Base-by-base conservation (phyloP, 1,140 invertebrate genomes). In the Platorchestia sp. region DNA sequence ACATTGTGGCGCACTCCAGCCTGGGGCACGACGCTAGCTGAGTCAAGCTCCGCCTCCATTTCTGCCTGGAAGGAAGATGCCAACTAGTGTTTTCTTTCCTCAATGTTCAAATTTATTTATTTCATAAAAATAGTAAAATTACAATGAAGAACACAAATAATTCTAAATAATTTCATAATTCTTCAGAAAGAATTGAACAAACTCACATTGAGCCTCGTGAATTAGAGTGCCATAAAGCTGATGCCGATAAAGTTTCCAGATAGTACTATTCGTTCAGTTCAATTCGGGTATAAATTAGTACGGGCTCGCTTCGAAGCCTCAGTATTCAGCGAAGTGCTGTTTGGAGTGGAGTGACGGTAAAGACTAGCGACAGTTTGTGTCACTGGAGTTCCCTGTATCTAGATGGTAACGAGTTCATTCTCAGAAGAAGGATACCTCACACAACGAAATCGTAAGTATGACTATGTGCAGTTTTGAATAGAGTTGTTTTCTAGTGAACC, bases 31-130 rank as follows among this genome's bases (percentile, higher is more conserved):
- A 89, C 87, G 87, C 87, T 86, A 41, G 36, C 41, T 89, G 87
- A 89, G 3, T 42, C 5, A 44, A 89, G 87, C 87, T 89, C 87
- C 87, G 87, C 87, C 87, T 89, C 5, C 87, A 42, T 89, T 89
- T 89, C 41, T 89, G 86, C 87, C 87, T 89, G 87, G 87, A 89
- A 89, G 87, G 7, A 42, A 89, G 87, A 42, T 89, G 87, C 87
- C 87, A 89, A 44, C 14, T 42, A 89, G n/a, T 89, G 87, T 42
- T 89, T 89, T 89, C 10, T 0, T 75, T 89, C 5, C n/a, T 44
- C 16, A 6, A 19, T 3, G 87, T 89, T 89, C n/a, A 42, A 19
- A 75, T 41, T 0, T 42, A 6, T 42, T 22, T 42, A 19, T 14
- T 42, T 42, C 42, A 16, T 14, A 5, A 89, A 10, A 89, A 44